Conservation (phyloP, 2,888 invertebrate species). For the Diarsia rubi region DNA sequence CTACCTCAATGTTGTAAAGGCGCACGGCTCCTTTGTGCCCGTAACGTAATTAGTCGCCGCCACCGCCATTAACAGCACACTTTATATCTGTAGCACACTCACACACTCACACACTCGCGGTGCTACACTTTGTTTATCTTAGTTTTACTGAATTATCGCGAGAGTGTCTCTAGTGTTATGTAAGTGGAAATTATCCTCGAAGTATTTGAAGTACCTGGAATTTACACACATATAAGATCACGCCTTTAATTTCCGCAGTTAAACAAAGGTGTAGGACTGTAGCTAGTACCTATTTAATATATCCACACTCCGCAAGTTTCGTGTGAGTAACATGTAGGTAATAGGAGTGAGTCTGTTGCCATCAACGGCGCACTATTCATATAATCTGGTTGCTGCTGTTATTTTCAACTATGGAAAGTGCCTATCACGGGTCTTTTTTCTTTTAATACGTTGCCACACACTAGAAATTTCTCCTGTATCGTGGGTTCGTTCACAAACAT, state of each 20-base stretch:
- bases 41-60: slow-evolving; percentile 38
- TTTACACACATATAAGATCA: background rate
- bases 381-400: background rate
- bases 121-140: slow-evolving; percentile 25
- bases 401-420: too few species aligned
- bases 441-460: too few species aligned
- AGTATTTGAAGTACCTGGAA: background rate
- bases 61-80: slow-evolving; percentile 10
- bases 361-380: background rate
- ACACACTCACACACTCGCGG: background rate
- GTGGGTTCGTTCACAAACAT: too few species aligned
- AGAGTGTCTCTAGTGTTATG: background rate
- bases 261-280: background rate
- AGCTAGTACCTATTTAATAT: background rate
- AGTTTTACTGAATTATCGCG: background rate
- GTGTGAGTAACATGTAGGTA: background rate
- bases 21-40: slow-evolving; percentile 29
- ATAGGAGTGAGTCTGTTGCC: background rate
- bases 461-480: too few species aligned
- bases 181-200: background rate
- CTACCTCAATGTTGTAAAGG: slow-evolving; percentile 25
- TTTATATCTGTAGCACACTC: slow-evolving; percentile 26
- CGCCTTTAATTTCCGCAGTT: background rate
- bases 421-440: too few species aligned
- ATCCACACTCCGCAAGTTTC: background rate